Conservation (phyloP, 2,797 vertebrate species). For the Chaetophractus vellerosus region DNA sequence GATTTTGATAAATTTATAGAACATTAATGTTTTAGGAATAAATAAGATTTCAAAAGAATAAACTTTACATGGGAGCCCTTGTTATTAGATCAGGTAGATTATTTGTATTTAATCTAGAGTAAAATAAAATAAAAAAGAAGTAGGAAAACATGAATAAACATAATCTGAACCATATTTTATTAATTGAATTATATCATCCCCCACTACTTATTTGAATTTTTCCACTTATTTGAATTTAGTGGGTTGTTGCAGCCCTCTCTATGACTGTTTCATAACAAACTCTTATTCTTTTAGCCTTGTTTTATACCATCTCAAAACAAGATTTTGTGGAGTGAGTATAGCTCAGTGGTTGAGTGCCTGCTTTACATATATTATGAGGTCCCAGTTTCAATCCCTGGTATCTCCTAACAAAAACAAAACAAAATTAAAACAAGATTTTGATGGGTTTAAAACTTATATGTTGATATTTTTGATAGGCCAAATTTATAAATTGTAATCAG, state of each 20-base stretch:
- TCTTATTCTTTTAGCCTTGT: constrained; percentile 6
- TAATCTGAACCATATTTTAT: neutral
- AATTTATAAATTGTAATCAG: constrained; percentile 40
- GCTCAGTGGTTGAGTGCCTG: too few relatives aligned
- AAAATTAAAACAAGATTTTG: constrained; percentile 11
- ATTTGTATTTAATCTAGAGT: constrained; percentile 28
- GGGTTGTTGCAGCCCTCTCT: neutral
- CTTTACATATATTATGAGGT: too few relatives aligned
- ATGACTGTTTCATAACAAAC: neutral
- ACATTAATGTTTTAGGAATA: constrained; percentile 46
- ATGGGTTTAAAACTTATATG: neutral
- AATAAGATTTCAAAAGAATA: constrained; percentile 48
- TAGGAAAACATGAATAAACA: constrained; percentile 42
- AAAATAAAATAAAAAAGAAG: constrained; percentile 51
- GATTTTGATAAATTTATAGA: constrained; percentile 45
- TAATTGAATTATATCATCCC: neutral
- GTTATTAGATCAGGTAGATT: constrained; percentile 3
- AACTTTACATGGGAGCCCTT: neutral
- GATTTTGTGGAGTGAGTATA: neutral
- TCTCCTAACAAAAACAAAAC: too few relatives aligned
- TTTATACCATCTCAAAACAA: neutral
- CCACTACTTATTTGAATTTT: neutral
- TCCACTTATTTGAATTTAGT: neutral
- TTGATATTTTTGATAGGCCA: constrained; percentile 3
- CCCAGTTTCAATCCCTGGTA: too few relatives aligned